Conservation (phyloP, 2,888 invertebrate genomes). For the Trachelus iudaicus region DNA sequence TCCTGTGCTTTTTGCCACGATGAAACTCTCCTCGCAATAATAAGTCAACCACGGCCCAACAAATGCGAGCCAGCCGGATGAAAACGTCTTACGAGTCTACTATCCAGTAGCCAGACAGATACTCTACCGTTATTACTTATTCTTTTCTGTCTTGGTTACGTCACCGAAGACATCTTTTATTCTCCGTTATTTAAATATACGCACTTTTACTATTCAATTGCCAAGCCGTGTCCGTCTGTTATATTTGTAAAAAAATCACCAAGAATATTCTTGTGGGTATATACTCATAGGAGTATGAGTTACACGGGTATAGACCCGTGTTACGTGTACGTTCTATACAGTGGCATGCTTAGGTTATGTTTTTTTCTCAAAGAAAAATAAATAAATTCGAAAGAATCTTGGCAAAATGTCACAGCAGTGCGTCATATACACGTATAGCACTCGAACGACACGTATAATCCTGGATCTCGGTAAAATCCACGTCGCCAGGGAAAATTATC, state of each 20-base stretch:
- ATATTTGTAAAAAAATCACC: not conserved
- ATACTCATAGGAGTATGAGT: too few species aligned
- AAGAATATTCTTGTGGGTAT: not conserved
- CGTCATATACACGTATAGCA: not conserved
- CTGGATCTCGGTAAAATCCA: not conserved
- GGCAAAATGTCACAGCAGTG: not conserved
- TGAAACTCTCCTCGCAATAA: constrained; percentile 39
- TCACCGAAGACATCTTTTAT: not conserved
- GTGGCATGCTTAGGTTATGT: not conserved
- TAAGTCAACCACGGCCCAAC: constrained; percentile 44
- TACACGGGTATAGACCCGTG: too few species aligned
- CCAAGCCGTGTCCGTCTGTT: not conserved
- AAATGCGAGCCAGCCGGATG: constrained; percentile 36
- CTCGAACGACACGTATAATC: not conserved
- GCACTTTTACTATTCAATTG: not conserved
- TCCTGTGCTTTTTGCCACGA: constrained; percentile 14
- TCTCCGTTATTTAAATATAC: not conserved
- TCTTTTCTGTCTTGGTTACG: not conserved
- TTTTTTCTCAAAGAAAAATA: not conserved
- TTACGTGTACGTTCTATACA: too few species aligned
- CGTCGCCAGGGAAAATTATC: constrained; percentile 21
- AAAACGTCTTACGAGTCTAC: constrained; percentile 29
- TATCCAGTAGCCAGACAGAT: constrained; percentile 18
- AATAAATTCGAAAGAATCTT: not conserved
- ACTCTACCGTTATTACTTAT: not conserved